Evolutionary conservation across 2,113 vertebrate genomes (phyloP).

Genomic region (Aleadryas rufinucha): DNA sequence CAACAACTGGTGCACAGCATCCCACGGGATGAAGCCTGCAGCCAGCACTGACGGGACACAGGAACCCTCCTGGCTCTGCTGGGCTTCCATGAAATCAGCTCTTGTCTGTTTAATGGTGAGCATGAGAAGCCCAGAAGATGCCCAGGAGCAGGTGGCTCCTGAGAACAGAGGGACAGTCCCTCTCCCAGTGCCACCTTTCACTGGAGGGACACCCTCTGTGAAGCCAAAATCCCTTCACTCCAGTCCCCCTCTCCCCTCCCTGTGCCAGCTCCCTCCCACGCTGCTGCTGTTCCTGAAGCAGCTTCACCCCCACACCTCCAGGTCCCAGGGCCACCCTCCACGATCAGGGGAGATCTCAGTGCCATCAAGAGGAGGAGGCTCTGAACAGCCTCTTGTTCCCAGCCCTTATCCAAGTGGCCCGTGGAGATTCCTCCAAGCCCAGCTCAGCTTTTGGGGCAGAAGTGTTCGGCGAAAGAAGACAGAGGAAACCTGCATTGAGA

Average conservation of each 20-base stretch:
- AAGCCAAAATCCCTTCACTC: background rate
- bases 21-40: accelerated
- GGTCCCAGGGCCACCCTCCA: background rate
- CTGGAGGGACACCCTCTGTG: accelerated
- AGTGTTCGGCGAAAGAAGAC: background rate
- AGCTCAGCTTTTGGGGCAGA: accelerated
- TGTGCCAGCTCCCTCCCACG: background rate
- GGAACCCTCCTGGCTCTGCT: background rate
- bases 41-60: accelerated
- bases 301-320: accelerated
- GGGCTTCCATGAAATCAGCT: background rate
- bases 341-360: accelerated
- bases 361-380: background rate
- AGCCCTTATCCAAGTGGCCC: accelerated
- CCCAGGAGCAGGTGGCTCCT: accelerated
- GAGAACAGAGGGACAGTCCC: too few relatives aligned
- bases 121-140: accelerated
- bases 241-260: too few relatives aligned
- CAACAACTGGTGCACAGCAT: accelerated
- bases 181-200: background rate
- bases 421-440: accelerated
- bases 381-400: background rate
- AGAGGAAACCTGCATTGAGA: background rate
- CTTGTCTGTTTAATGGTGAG: background rate
- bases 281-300: background rate